These are phyloP conservation scores for Pogonomyrmex barbatus DNA, from an alignment of 1,140 invertebrate species.

Conservation along the genomic window DNA sequence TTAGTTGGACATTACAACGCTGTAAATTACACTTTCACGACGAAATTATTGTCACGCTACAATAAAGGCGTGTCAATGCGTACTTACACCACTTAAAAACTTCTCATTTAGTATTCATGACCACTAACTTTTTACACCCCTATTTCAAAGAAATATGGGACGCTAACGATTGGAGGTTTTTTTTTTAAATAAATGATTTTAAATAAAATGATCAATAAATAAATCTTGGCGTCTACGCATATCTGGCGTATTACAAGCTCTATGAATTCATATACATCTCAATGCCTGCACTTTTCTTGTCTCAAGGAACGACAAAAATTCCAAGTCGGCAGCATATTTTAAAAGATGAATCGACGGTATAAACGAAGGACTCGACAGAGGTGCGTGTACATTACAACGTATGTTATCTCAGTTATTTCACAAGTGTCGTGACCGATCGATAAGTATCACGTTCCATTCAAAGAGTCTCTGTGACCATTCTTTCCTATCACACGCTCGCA, in stretches of 20 bases:
- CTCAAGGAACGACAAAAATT: not conserved
- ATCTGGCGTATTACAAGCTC: not conserved
- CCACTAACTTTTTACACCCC: slow-evolving; percentile 4
- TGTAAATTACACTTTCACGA: not conserved
- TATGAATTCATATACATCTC: slow-evolving; percentile 8
- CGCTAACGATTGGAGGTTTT: not conserved
- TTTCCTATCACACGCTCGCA: slow-evolving; percentile 10
- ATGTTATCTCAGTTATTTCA: slow-evolving; percentile 76
- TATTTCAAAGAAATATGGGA: slow-evolving; percentile 14
- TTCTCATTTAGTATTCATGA: slow-evolving; percentile 38
- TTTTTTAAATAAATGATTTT: too few species aligned
- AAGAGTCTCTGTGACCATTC: not conserved
- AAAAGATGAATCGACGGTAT: not conserved
- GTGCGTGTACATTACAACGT: slow-evolving; percentile 11
- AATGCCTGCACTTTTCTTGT: not conserved
- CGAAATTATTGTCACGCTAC: not conserved
- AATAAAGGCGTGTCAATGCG: not conserved
- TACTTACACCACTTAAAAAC: not conserved
- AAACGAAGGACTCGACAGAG: not conserved
- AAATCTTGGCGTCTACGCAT: not conserved
- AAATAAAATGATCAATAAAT: slow-evolving; percentile 8
- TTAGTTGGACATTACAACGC: not conserved
- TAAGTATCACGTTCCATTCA: slow-evolving; percentile 70
- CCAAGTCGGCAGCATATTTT: not conserved
- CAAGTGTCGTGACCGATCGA: slow-evolving; percentile 73